phyloP scores from a whole-genome alignment of 2,888 invertebrate species.

The Heliconius charithonia region DNA sequence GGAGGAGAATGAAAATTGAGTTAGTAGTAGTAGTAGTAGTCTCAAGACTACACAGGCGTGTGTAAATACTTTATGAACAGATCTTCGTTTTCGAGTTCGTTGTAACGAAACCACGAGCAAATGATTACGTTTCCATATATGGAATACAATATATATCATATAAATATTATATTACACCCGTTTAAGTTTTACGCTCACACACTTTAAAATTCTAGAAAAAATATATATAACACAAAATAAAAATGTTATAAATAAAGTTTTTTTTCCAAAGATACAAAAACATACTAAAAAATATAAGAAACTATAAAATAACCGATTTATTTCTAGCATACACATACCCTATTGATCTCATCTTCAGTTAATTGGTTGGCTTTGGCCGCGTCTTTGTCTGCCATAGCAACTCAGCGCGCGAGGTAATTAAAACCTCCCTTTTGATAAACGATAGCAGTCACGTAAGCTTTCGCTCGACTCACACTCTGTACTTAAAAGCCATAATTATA shows the following conservation, averaged over 20 bases:
- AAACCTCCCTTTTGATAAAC: constrained; percentile 15
- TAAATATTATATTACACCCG: no score
- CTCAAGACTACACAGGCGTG: no score
- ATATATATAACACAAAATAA: neutral
- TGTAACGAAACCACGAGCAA: no score
- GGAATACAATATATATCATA: no score
- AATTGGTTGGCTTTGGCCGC: constrained; percentile 64
- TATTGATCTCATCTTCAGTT: constrained; percentile 76
- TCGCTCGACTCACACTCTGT: constrained; percentile 27
- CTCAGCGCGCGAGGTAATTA: constrained; percentile 43
- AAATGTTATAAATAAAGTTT: neutral
- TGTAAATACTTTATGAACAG: no score
- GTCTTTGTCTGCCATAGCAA: constrained; percentile 63
- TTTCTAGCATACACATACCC: constrained; percentile 64
- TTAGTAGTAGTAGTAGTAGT: no score
- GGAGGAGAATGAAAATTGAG: no score
- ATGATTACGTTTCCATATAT: neutral
- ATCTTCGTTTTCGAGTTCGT: no score
- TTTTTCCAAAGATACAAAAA: neutral
- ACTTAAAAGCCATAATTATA: constrained; percentile 43
- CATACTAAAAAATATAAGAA: neutral
- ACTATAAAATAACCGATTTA: neutral
- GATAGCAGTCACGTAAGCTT: constrained; percentile 38
- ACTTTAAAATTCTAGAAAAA: neutral
- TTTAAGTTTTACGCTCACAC: no score